A percentile compares a stretch with the other conserved stretches of the same genome.
Conservation (phyloP, 2,888 invertebrate species). For the Mycalesis mineus region DNA sequence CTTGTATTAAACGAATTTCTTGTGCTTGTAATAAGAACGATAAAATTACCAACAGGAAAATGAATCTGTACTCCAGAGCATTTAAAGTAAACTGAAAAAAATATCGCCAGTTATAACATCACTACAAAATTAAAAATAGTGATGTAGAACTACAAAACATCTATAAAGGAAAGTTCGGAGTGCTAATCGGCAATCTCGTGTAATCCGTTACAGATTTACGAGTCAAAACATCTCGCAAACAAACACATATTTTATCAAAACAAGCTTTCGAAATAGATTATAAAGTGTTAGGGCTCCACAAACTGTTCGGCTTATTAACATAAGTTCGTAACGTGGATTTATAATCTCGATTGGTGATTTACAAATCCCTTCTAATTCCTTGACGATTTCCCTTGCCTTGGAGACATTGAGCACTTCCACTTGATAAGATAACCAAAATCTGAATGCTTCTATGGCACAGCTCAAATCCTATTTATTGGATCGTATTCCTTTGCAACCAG, state of each 20-base stretch:
- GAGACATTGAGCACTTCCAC: too few relatives aligned
- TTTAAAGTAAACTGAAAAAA: too few relatives aligned
- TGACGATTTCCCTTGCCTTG: too few relatives aligned
- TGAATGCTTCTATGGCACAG: too few relatives aligned
- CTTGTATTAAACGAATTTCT: too few relatives aligned
- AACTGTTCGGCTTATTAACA: background rate
- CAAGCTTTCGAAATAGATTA: conserved; percentile 5
- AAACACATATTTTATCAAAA: conserved; percentile 13
- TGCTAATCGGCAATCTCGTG: conserved; percentile 3
- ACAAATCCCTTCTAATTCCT: background rate
- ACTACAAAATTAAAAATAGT: background rate
- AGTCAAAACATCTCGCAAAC: conserved; percentile 2
- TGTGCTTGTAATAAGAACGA: too few relatives aligned
- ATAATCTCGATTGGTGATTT: background rate
- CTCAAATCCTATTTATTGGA: too few relatives aligned
- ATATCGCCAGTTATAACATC: background rate
- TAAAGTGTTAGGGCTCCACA: background rate
- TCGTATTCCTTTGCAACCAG: too few relatives aligned
- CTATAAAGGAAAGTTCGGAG: background rate
- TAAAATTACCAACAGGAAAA: too few relatives aligned
- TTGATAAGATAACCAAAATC: too few relatives aligned
- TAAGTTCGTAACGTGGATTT: background rate
- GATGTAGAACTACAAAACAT: background rate
- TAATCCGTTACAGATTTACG: conserved; percentile 15
- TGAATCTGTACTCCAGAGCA: too few relatives aligned